Evolutionary conservation across 2,888 invertebrate genomes (phyloP).

Genomic region (Neoascia interrupta): DNA sequence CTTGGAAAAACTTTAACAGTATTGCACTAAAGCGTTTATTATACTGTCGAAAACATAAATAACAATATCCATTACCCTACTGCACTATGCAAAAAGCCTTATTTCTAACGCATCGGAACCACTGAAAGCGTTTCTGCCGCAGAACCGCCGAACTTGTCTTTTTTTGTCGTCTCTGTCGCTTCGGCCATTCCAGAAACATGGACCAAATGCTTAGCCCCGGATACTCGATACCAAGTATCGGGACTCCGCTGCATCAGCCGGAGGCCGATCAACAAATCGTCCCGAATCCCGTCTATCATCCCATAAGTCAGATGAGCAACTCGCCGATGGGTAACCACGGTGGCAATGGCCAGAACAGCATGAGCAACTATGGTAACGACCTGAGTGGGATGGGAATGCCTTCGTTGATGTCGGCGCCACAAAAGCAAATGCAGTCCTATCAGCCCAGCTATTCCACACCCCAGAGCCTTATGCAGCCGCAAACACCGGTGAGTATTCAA

Average conservation of each 20-base stretch:
- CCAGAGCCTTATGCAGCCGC: conserved; percentile 93
- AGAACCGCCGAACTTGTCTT: background rate
- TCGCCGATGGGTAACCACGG: conserved; percentile 70
- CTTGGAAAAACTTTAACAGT: background rate
- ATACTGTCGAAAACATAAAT: background rate
- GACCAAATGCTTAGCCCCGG: conserved; percentile 96
- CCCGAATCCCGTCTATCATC: conserved; percentile 90
- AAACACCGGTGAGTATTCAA: conserved; percentile 86
- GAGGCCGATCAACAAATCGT: conserved; percentile 95
- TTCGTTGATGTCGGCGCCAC: conserved; percentile 84
- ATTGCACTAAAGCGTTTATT: background rate
- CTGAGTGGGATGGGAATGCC: conserved; percentile 81
- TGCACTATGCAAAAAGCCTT: conserved; percentile 6
- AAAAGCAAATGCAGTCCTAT: conserved; percentile 87
- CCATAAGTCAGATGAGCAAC: conserved; percentile 82
- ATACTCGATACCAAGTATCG: conserved; percentile 93
- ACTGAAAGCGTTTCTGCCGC: background rate
- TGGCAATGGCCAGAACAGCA: conserved; percentile 44
- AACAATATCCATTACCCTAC: background rate
- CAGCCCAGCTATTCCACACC: conserved; percentile 89
- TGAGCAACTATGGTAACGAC: conserved; percentile 70
- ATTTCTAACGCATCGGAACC: background rate
- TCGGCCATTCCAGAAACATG: conserved; percentile 81
- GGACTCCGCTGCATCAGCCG: conserved; percentile 93
- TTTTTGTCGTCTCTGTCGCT: background rate